phyloP scores from a whole-genome alignment of 2,797 vertebrate species.

The Hydrocynus forskahlii region DNA sequence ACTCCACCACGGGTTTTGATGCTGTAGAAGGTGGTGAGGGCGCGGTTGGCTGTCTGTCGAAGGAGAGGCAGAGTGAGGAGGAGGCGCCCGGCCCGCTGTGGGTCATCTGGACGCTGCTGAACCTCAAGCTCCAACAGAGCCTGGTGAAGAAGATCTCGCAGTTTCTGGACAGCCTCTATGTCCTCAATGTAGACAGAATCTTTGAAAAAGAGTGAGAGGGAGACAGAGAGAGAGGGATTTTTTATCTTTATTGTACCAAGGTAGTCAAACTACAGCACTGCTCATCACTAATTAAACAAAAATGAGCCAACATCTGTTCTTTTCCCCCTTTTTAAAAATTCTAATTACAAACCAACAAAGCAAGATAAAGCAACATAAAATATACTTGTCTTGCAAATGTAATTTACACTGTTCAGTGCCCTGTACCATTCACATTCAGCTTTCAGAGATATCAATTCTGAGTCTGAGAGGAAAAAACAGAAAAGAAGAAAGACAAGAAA shows the following conservation, averaged over 20 bases:
- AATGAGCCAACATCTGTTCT: not conserved
- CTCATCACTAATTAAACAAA: not conserved
- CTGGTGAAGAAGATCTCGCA: constrained; percentile 90
- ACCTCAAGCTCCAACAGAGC: constrained; percentile 89
- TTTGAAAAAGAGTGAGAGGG: constrained; percentile 50
- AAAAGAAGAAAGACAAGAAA: too few species aligned
- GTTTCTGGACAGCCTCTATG: constrained; percentile 89
- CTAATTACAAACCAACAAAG: too few species aligned
- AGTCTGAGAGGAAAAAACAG: too few species aligned
- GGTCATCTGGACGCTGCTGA: constrained; percentile 79
- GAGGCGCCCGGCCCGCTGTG: constrained; percentile 85
- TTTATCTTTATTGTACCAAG: not conserved
- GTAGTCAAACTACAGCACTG: not conserved
- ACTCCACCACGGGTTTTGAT: constrained; percentile 91
- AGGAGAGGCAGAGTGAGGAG: constrained; percentile 90
- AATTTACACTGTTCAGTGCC: too few species aligned
- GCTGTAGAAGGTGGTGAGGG: constrained; percentile 90
- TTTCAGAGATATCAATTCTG: too few species aligned
- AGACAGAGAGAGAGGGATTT: not conserved
- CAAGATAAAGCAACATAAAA: not conserved
- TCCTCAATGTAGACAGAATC: constrained; percentile 94
- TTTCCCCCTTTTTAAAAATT: too few species aligned
- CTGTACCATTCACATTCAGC: too few species aligned
- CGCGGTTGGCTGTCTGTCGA: constrained; percentile 90
- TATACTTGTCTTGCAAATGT: too few species aligned